These are phyloP conservation scores for Polypedilum vanderplanki DNA, from an alignment of 1,140 invertebrate genomes.

Conservation along the genomic window DNA sequence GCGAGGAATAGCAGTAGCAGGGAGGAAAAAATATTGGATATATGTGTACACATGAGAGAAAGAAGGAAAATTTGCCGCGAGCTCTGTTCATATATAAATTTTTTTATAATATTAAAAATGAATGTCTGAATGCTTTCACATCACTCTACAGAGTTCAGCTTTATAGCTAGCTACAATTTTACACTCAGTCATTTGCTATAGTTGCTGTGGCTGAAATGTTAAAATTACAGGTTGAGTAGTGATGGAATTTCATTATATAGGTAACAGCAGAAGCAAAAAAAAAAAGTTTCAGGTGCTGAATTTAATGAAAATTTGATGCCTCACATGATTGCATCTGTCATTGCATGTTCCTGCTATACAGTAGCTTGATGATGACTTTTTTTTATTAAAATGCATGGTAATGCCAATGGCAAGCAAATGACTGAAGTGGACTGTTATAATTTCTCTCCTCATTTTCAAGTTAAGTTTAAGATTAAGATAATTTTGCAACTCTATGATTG, in stretches of 20 bases:
- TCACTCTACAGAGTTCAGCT: background rate
- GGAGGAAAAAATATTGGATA: background rate
- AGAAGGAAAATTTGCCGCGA: background rate
- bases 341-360: constrained; percentile 17
- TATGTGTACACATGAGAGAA: no score
- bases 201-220: background rate
- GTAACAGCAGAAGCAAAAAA: background rate
- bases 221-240: no score
- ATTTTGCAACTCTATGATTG: background rate
- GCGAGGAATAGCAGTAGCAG: background rate
- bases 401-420: background rate
- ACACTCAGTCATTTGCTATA: constrained; percentile 1
- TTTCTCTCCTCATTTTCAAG: no score
- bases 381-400: background rate
- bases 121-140: background rate
- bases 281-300: constrained; percentile 5
- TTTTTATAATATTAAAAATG: background rate
- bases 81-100: background rate
- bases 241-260: no score
- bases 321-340: constrained; percentile 15
- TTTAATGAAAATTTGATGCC: constrained; percentile 18
- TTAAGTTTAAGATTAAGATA: background rate
- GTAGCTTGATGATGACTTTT: constrained; percentile 13
- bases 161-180: background rate
- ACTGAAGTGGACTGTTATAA: no score